phyloP scores from a whole-genome alignment of 2,888 invertebrate genomes.

The Dryadula phaetusa region DNA sequence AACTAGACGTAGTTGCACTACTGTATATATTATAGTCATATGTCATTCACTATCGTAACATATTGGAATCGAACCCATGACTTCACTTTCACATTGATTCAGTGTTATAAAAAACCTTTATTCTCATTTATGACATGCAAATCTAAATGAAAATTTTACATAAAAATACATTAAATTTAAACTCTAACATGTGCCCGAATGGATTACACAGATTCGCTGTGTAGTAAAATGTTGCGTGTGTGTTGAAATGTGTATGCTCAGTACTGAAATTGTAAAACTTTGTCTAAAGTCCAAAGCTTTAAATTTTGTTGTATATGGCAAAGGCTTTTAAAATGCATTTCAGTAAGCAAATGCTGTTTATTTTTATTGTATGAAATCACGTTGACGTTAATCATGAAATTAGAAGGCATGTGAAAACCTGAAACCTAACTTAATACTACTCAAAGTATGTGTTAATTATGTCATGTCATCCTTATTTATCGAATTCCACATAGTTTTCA shows the following conservation, averaged over 20 bases:
- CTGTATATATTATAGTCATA: not conserved
- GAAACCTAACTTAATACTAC: too few species aligned
- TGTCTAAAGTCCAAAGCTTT: conserved; percentile 20
- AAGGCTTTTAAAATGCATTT: conserved; percentile 16
- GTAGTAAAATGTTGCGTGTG: too few species aligned
- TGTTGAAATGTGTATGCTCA: conserved; percentile 16
- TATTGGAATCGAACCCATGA: not conserved
- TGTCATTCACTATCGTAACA: not conserved
- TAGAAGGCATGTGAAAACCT: too few species aligned
- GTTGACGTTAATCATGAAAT: too few species aligned
- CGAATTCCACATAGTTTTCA: too few species aligned
- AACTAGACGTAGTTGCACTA: not conserved
- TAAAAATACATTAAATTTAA: conserved; percentile 10
- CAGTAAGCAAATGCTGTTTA: not conserved
- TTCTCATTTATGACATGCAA: too few species aligned
- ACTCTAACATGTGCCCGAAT: conserved; percentile 12
- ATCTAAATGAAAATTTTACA: too few species aligned
- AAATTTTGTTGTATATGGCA: conserved; percentile 13
- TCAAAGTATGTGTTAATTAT: too few species aligned
- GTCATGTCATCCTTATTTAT: too few species aligned
- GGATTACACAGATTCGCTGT: conserved; percentile 22
- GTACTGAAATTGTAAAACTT: conserved; percentile 27
- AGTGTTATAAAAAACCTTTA: not conserved
- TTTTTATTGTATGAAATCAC: too few species aligned
- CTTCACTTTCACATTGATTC: not conserved